Conservation (phyloP, 2,888 invertebrate genomes). For the Melanchra persicariae region DNA sequence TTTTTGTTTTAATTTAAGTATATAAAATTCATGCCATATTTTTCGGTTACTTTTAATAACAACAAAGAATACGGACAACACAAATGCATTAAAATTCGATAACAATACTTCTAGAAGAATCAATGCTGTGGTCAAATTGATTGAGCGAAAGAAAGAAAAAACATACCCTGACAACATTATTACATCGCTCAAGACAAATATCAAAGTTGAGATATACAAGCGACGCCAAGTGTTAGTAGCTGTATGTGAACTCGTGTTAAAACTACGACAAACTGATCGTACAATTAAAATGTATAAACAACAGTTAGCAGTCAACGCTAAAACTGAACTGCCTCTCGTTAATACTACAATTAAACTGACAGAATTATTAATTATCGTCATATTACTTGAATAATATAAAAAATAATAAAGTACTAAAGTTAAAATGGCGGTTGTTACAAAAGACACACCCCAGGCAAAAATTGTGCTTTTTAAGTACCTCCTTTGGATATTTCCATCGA, state of each 20-base stretch:
- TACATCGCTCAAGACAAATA: constrained; percentile 1
- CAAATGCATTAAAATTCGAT: not conserved
- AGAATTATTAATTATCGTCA: not conserved
- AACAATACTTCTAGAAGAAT: not conserved
- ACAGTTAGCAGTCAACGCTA: not conserved
- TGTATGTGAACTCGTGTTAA: not conserved
- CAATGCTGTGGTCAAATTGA: not conserved
- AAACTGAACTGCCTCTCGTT: not conserved
- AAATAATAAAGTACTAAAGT: not conserved
- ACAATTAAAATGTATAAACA: constrained; percentile 13
- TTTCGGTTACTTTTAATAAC: constrained; percentile 25
- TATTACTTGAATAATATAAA: not conserved
- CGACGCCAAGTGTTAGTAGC: not conserved
- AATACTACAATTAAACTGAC: not conserved
- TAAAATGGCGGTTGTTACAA: not conserved
- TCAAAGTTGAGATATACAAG: constrained; percentile 1
- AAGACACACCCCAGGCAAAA: constrained; percentile 4
- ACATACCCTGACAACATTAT: not conserved
- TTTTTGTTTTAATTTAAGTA: not conserved
- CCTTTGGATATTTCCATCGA: not conserved
- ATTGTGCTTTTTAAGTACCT: constrained; percentile 1
- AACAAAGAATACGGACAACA: not conserved
- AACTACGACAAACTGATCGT: constrained; percentile 1
- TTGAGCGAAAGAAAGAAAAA: not conserved
- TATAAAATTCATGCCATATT: constrained; percentile 2